These are phyloP conservation scores for Thinocorus orbignyianus DNA, from an alignment of 2,113 vertebrate genomes.

Conservation along the genomic window DNA sequence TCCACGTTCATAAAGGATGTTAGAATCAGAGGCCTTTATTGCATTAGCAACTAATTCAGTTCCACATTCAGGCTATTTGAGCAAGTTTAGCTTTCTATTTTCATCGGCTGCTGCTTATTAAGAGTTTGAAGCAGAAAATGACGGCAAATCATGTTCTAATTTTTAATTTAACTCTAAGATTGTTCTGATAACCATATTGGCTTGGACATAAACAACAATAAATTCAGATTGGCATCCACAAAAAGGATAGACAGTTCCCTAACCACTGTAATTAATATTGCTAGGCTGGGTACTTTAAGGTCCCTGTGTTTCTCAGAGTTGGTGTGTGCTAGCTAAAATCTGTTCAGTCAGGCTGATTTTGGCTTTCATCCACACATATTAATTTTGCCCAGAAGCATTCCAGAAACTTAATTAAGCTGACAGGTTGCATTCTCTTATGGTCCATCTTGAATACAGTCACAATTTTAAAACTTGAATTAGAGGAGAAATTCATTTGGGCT, in stretches of 20 bases:
- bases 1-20: background rate
- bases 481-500: constrained; percentile 18
- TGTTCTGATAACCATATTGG: constrained; percentile 30
- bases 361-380: constrained; percentile 54
- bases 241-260: constrained; percentile 18
- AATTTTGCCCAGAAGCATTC: constrained; percentile 62
- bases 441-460: constrained; percentile 41
- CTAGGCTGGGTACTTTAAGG: constrained; percentile 11
- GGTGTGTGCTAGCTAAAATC: constrained; percentile 31
- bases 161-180: constrained; percentile 59
- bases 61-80: constrained; percentile 1
- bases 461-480: constrained; percentile 48
- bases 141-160: constrained; percentile 31
- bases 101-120: constrained; percentile 30
- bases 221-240: constrained; percentile 21
- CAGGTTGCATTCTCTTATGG: constrained; percentile 36
- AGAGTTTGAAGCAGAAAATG: constrained; percentile 5
- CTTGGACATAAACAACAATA: constrained; percentile 50
- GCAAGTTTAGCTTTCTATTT: constrained; percentile 33
- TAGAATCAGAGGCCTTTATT: background rate
- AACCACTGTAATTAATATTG: constrained; percentile 42
- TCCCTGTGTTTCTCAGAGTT: constrained; percentile 10
- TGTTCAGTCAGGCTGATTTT: constrained; percentile 49
- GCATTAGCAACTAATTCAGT: constrained; percentile 33
- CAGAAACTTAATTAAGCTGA: constrained; percentile 69